A percentile compares a stretch with the other conserved stretches of the same genome.
Conservation (phyloP, 2,797 vertebrate genomes). For the Peromyscus eremicus region DNA sequence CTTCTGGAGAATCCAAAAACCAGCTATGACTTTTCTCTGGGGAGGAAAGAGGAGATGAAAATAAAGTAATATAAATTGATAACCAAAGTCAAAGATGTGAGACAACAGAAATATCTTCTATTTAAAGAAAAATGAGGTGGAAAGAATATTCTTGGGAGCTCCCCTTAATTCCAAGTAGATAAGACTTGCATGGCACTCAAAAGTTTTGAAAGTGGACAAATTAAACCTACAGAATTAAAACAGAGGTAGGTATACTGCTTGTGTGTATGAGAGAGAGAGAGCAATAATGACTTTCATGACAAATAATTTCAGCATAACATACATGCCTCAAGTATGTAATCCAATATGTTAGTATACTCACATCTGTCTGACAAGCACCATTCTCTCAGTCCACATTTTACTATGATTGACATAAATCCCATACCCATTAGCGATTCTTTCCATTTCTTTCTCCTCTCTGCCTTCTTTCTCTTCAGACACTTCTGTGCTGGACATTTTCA, state of each 20-base stretch:
- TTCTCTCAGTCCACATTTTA: not conserved
- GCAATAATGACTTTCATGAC: conserved; percentile 6
- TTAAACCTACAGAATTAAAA: conserved; percentile 40
- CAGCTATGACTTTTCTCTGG: not conserved
- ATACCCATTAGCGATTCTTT: not conserved
- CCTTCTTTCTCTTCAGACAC: not conserved
- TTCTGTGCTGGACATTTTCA: not conserved
- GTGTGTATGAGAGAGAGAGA: not conserved
- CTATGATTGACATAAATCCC: not conserved
- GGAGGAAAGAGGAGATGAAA: not conserved
- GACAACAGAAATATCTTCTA: conserved; percentile 48
- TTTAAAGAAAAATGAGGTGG: not conserved
- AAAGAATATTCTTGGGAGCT: not conserved
- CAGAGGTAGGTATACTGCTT: conserved; percentile 16
- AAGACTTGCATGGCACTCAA: not conserved
- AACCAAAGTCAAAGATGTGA: not conserved
- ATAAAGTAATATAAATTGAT: conserved; percentile 40
- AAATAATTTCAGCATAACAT: conserved; percentile 3
- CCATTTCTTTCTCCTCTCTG: not conserved
- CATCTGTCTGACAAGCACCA: not conserved
- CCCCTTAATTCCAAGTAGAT: conserved; percentile 6
- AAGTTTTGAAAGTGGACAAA: conserved; percentile 57
- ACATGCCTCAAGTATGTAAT: not conserved
- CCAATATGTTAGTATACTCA: not conserved
- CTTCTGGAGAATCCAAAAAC: not conserved